These are phyloP conservation scores for Noctua pronuba DNA, from an alignment of 2,888 invertebrate genomes.

Conservation along the genomic window DNA sequence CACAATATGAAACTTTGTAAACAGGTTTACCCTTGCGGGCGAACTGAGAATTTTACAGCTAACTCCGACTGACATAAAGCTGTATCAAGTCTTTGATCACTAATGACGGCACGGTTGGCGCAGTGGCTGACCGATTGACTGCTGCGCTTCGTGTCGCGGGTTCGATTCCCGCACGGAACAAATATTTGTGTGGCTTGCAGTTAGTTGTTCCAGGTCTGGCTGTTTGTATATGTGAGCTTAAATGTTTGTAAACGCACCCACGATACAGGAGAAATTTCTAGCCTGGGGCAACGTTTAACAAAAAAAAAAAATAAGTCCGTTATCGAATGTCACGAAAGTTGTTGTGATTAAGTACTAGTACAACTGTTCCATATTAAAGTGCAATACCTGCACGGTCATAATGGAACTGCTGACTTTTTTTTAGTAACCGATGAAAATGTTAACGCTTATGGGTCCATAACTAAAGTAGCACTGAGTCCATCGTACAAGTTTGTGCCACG, in stretches of 20 bases:
- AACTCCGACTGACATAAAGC: not conserved
- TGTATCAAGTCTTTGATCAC: not conserved
- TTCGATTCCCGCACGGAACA: too few species aligned
- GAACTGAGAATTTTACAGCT: slow-evolving; percentile 6
- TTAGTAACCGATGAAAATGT: not conserved
- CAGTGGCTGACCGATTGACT: too few species aligned
- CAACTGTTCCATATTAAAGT: not conserved
- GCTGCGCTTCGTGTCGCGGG: too few species aligned
- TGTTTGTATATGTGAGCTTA: too few species aligned
- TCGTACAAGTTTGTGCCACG: not conserved
- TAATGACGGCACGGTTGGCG: too few species aligned
- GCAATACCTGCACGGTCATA: not conserved
- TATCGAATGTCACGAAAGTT: not conserved
- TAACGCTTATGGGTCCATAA: not conserved
- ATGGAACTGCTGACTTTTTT: not conserved
- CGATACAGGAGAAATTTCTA: too few species aligned
- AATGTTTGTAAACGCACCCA: too few species aligned
- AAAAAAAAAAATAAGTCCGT: too few species aligned
- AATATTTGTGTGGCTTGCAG: too few species aligned
- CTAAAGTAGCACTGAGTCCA: not conserved
- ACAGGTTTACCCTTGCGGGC: slow-evolving; percentile 1
- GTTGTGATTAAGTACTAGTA: not conserved
- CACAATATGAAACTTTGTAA: slow-evolving; percentile 32
- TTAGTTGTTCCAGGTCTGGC: too few species aligned
- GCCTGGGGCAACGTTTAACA: too few species aligned